Base-by-base conservation (phyloP, 2,797 vertebrate genomes). In the Heliangelus exortis region DNA sequence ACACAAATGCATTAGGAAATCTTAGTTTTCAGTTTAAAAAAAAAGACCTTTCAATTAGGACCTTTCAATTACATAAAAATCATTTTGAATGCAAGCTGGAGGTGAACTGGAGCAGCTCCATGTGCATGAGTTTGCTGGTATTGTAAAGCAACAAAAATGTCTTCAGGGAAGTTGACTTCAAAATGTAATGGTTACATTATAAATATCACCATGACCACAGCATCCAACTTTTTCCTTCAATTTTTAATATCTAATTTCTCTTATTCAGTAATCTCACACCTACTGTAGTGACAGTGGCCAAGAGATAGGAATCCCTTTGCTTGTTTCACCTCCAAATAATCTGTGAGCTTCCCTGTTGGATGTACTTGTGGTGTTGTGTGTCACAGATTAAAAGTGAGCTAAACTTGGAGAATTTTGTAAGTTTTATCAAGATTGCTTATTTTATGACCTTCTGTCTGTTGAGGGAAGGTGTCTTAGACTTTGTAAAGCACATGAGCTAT, bases 101-200 rank as follows among this genome's bases (percentile, higher is more conserved):
- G 17, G 19, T 69, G 67, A n/a, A 59, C 41, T 53, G 28, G 31
- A 39, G 47, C 34, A 65, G 73, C 36, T 76, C 45, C 69, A 39
- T 1, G 1, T 53, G 23, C 2, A 0, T 20, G 13, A 74, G 15
- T 50, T 18, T 82, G 55, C 28, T 2, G 2, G 23, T 54, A 62
- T 34, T 89, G 39, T 61, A 89, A 83, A 68, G 33, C 57, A 81
- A 36, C 29, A 87, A 61, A 87, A 80, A 7, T 2, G 3, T 51
- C 65, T 84, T 79, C 7, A 31, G 75, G 25, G 36, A 74, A 5
- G 16, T 67, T 89, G 17, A n/a, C 53, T 80, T 91, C 26, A 48
- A 67, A 89, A 77, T 61, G 2, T 55, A 67, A 31, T 33, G 0
- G 4, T 41, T 67, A 2, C 31, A 3, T 63, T 59, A 5, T 26